Percentiles rank a stretch among this genome's conserved stretches.
phyloP scores from a whole-genome alignment of 2,797 vertebrate genomes.

The Nannoperca australis region DNA sequence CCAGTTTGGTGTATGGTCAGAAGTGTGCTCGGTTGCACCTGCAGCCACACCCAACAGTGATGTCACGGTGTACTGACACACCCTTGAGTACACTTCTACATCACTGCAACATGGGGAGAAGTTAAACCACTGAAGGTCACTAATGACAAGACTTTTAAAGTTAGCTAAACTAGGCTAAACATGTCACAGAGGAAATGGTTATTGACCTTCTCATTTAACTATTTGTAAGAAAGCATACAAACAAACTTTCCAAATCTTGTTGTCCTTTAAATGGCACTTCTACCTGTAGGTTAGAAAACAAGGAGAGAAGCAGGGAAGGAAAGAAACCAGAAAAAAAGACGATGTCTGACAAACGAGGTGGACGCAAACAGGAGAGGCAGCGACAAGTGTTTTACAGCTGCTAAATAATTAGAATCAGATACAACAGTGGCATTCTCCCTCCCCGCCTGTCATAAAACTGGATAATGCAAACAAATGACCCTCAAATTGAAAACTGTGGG shows the following conservation, averaged over 20 bases:
- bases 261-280: not conserved
- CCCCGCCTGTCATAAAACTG: constrained; percentile 66
- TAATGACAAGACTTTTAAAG: not conserved
- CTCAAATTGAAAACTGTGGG: constrained; percentile 69
- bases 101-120: not conserved
- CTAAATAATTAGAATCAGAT: constrained; percentile 76
- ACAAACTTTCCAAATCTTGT: not conserved
- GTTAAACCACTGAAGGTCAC: not conserved
- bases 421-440: constrained; percentile 52
- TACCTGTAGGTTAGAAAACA: constrained; percentile 3
- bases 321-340: constrained; percentile 2
- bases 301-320: not conserved
- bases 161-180: no score
- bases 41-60: not conserved
- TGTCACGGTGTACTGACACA: not conserved
- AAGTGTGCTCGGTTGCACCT: not conserved
- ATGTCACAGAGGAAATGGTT: not conserved
- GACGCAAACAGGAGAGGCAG: constrained; percentile 53
- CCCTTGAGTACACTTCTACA: not conserved
- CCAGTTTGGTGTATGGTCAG: not conserved
- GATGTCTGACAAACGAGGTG: constrained; percentile 51
- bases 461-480: constrained; percentile 82
- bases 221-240: not conserved
- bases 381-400: constrained; percentile 69
- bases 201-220: constrained; percentile 4